Base-by-base conservation (phyloP, 1,140 invertebrate genomes). In the Cardiocondyla obscurior region DNA sequence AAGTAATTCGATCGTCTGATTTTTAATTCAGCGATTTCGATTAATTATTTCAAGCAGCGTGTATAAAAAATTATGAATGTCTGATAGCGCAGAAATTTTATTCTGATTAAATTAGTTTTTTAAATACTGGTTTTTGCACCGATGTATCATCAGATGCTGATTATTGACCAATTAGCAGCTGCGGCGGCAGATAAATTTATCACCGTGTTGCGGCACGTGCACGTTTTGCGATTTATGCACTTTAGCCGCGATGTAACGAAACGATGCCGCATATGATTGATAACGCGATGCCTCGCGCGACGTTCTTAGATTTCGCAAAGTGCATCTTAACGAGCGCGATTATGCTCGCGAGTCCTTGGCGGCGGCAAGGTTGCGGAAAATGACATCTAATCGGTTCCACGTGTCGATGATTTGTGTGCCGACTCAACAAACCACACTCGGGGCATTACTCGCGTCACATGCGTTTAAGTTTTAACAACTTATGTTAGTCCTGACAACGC, bases 321-420 rank as follows among this genome's bases (percentile, higher is more conserved):
- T 12, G n/a, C n/a, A 6, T 62, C 55, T 77, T 67, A 28, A 39
- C 28, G 19, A 64, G 30, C 8, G 14, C 16, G 44, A 67, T 77
- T 53, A 51, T 22, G 12, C 28, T 57, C 39, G 22, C 33, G 33
- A 77, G 60, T 77, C 46, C 74, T 77, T 67, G 46, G 12, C 16
- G 28, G 33, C 28, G 28, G 44, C 33, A 53, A 53, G 58, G 33
- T 28, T 57, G 36, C 70, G 25, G 60, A 77, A 67, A 77, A 77
- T 67, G 60, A 51, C 60, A 57, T 51, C 25, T 77, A 77, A 65
- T 77, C 44, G 60, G 51, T 77, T 77, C 60, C 73, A 77, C 73
- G 73, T 77, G 73, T 77, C 44, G 44, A 65, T 65, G 44, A 77
- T 77, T 67, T 77, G 46, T 67, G 12, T 28, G 72, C 0, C 19